Base-by-base conservation (phyloP, 2,113 vertebrate species). In the Blennius ocellaris region DNA sequence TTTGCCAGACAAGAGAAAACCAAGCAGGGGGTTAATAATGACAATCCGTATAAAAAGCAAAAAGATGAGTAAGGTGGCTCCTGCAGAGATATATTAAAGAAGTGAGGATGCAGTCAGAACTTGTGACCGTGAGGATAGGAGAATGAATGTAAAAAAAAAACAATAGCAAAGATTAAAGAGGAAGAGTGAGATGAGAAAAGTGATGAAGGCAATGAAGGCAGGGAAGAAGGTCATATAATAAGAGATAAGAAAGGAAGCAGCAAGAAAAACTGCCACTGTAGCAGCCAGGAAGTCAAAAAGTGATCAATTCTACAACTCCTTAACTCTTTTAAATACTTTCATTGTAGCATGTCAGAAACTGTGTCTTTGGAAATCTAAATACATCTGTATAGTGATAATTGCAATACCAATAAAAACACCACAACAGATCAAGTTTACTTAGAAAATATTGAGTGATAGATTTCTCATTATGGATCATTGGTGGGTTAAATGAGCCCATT, bases 21-120 rank as follows among this genome's bases (percentile, higher is more conserved):
- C 21, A 43, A 64, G 50, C 60, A 53, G 38, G 44, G 77, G 40
- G 49, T 69, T 58, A 83, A 50, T 54, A 50, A 60, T 45, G 38
- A 69, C 58, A 65, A 54, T 58, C 9, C 12, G 49, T 6, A 38
- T 10, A 8, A 44, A 64, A 12, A 41, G 53, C 9, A 36, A 15
- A 12, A 55, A 8, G 36, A 14, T 1, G 65, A 7, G 36, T 15
- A 12, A 30, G 21, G 21, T 30, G 21, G 21, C 21, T 30, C 21
- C 21, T 30, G 21, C 21, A 30, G 4, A 30, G 21, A 30, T 2
- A 30, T 30, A 30, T 30, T 30, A 30, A 7, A 37, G 49, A 54
- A 16, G 40, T 61, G 50, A 14, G n/a, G 11, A 45, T 37, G 11
- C 53, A 10, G 10, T 10, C n/a, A 57, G 39, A 6, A n/a, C 66